Evolutionary conservation across 2,113 vertebrate genomes (phyloP).

Genomic region (Nibea albiflora): DNA sequence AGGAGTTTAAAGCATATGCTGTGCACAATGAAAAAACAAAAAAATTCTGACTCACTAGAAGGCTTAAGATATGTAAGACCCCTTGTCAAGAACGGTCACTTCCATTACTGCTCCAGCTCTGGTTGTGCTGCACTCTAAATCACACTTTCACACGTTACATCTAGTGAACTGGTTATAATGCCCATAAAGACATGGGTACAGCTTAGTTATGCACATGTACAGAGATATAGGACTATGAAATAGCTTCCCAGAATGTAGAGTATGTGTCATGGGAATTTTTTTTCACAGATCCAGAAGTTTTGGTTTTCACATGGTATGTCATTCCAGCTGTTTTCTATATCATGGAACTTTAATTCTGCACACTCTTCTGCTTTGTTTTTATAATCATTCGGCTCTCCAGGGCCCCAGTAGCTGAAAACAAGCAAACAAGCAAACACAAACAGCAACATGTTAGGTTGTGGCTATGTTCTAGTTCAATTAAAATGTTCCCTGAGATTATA

Average conservation of each 20-base stretch:
- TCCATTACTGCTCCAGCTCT: background rate
- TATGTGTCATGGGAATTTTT: background rate
- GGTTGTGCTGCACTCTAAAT: no score
- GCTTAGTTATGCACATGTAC: background rate
- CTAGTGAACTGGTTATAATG: background rate
- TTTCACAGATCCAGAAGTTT: slow-evolving; percentile 40
- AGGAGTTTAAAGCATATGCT: background rate
- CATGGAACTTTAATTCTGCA: background rate
- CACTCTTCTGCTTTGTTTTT: background rate
- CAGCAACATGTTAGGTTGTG: background rate
- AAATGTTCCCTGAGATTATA: background rate
- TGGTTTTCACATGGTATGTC: background rate
- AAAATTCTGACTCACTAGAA: background rate
- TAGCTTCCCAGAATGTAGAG: background rate
- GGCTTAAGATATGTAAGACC: background rate
- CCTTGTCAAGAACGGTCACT: background rate
- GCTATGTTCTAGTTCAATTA: background rate
- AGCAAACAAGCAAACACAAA: background rate
- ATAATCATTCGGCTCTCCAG: background rate
- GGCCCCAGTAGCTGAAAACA: background rate
- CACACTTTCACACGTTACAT: no score
- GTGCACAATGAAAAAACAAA: background rate
- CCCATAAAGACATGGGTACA: background rate
- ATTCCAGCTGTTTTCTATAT: slow-evolving; percentile 3
- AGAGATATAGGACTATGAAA: background rate